These are phyloP conservation scores for Phylloscopus whistleri DNA, from an alignment of 2,113 vertebrate genomes.

Conservation along the genomic window DNA sequence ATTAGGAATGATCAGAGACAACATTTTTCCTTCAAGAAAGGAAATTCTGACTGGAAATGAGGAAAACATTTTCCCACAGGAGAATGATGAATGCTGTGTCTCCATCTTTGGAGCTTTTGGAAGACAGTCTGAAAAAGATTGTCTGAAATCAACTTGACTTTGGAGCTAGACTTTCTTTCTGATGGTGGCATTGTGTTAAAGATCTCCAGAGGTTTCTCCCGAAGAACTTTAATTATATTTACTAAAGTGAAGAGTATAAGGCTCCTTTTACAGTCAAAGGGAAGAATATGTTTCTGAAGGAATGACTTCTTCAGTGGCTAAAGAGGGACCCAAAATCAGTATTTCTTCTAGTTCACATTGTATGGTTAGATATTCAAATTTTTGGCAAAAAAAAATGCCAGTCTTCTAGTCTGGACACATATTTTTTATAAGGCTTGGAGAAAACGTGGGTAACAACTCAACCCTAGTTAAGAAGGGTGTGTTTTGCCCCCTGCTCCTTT, in stretches of 20 bases:
- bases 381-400: neutral
- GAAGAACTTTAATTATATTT: neutral
- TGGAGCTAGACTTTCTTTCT: neutral
- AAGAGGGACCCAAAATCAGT: neutral
- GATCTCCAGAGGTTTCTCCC: neutral
- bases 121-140: neutral
- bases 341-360: neutral
- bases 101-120: neutral
- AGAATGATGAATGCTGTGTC: neutral
- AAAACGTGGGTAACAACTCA: fast-evolving
- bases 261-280: neutral
- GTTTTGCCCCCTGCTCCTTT: neutral
- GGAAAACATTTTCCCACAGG: neutral
- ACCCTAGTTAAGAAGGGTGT: neutral
- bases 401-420: neutral
- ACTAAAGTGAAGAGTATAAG: neutral
- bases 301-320: neutral
- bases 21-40: neutral
- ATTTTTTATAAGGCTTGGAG: neutral
- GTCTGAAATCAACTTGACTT: neutral
- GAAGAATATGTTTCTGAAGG: neutral
- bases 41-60: neutral
- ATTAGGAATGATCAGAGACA: neutral
- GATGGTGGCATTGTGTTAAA: neutral
- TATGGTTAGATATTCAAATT: neutral